Percentiles rank a stretch among this genome's conserved stretches.
These are phyloP conservation scores for Actinostola sp. DNA, from an alignment of 92 coral and sea anemone genomes.

Conservation along the genomic window DNA sequence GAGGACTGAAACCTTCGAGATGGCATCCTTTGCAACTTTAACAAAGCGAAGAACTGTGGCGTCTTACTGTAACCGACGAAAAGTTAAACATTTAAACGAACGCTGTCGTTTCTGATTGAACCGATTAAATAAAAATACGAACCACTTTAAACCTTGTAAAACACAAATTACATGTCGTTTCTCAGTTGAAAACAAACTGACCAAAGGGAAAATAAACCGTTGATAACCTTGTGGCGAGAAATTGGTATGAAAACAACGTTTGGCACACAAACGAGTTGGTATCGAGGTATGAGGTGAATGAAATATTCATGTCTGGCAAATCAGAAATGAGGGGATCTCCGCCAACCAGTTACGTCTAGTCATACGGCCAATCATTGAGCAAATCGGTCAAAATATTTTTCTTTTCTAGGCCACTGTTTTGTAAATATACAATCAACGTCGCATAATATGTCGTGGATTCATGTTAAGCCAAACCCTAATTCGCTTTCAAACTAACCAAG, in stretches of 20 bases:
- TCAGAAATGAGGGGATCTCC: conserved; percentile 21
- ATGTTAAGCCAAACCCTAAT: not conserved
- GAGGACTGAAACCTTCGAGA: no score
- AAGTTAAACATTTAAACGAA: not conserved
- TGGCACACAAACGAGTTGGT: not conserved
- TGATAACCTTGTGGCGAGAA: not conserved
- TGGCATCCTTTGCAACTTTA: no score
- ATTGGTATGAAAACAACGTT: not conserved
- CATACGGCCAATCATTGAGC: conserved; percentile 15
- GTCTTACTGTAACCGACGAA: no score
- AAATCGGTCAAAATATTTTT: conserved; percentile 28
- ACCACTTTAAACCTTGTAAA: conserved; percentile 12
- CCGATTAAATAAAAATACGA: not conserved
- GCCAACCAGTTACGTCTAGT: conserved; percentile 21
- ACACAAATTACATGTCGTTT: conserved; percentile 1
- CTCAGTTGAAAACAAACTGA: not conserved
- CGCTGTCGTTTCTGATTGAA: not conserved
- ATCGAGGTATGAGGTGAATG: not conserved
- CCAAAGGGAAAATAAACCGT: not conserved
- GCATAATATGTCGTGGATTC: conserved; percentile 8
- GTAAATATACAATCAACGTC: conserved; percentile 19
- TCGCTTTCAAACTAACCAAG: not conserved
- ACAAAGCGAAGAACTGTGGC: no score
- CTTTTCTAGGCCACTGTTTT: conserved; percentile 37
- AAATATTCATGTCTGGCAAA: conserved; percentile 14